phyloP scores from a whole-genome alignment of 2,113 vertebrate genomes.

The Cyphotilapia sp. region DNA sequence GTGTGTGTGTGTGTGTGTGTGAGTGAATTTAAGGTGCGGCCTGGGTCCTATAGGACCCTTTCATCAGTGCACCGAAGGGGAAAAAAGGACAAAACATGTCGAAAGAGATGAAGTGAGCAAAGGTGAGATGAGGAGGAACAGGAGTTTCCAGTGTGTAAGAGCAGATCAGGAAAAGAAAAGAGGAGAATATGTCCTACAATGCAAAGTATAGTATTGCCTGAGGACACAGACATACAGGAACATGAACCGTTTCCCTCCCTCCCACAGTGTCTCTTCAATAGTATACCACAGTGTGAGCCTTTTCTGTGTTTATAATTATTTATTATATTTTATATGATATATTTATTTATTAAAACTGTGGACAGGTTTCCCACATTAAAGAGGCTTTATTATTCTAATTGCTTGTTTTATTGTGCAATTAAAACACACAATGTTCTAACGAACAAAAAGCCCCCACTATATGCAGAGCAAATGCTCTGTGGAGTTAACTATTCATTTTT shows the following conservation, averaged over 20 bases:
- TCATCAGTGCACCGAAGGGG: not conserved
- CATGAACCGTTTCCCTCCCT: not conserved
- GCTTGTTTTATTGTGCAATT: not conserved
- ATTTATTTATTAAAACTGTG: not conserved
- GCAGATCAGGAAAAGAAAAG: not conserved
- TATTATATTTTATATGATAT: not conserved
- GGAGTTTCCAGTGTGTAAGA: conserved; percentile 20
- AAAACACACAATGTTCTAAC: not conserved
- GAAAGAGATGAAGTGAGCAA: not conserved
- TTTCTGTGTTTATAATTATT: not conserved
- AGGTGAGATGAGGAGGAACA: conserved; percentile 14
- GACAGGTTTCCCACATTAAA: not conserved
- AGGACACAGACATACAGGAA: conserved; percentile 19
- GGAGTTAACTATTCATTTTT: not conserved
- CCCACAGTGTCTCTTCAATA: not conserved
- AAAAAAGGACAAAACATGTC: not conserved
- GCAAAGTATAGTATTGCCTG: conserved; percentile 6
- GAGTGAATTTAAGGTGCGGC: not conserved
- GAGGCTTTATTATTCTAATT: not conserved
- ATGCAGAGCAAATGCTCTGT: not conserved
- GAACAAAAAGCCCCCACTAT: fast-evolving
- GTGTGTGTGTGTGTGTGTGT: not conserved
- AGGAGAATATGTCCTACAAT: not conserved
- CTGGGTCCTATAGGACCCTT: not conserved
- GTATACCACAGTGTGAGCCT: not conserved